Percentiles rank a stretch among this genome's conserved stretches.
Evolutionary conservation across 2,113 vertebrate species (phyloP).

Genomic region (Cyprinus carpio): DNA sequence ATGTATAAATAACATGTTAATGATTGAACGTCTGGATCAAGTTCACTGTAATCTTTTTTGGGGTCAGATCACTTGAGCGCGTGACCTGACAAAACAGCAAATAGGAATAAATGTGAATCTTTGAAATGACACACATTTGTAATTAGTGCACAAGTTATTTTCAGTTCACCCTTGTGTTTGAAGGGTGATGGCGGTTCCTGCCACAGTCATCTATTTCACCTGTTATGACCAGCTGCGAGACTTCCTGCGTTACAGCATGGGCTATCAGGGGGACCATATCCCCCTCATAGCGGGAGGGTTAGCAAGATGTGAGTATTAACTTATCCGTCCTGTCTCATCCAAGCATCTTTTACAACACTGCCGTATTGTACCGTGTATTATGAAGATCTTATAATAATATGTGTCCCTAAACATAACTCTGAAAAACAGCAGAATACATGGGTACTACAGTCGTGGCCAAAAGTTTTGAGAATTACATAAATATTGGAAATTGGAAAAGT

Average conservation of each 20-base stretch:
- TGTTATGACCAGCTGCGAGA: slow-evolving; percentile 90
- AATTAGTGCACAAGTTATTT: neutral
- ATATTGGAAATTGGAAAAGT: no score
- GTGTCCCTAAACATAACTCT: no score
- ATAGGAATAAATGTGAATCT: neutral
- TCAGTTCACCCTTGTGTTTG: slow-evolving; percentile 35
- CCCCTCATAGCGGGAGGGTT: slow-evolving; percentile 87
- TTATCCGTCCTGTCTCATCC: neutral
- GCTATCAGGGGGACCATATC: slow-evolving; percentile 77
- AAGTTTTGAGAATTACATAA: no score
- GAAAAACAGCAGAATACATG: no score
- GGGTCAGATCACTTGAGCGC: neutral
- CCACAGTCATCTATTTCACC: slow-evolving; percentile 94
- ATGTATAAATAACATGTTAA: neutral
- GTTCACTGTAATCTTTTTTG: neutral
- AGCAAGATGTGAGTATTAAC: slow-evolving; percentile 82
- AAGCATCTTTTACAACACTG: neutral
- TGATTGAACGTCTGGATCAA: neutral
- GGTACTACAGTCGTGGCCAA: no score
- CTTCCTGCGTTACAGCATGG: slow-evolving; percentile 72
- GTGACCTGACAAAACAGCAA: neutral
- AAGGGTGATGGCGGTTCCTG: slow-evolving; percentile 94
- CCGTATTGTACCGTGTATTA: neutral
- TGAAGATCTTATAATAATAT: neutral
- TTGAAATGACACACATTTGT: neutral